Conservation (phyloP, 2,113 vertebrate genomes). For the Naja naja region DNA sequence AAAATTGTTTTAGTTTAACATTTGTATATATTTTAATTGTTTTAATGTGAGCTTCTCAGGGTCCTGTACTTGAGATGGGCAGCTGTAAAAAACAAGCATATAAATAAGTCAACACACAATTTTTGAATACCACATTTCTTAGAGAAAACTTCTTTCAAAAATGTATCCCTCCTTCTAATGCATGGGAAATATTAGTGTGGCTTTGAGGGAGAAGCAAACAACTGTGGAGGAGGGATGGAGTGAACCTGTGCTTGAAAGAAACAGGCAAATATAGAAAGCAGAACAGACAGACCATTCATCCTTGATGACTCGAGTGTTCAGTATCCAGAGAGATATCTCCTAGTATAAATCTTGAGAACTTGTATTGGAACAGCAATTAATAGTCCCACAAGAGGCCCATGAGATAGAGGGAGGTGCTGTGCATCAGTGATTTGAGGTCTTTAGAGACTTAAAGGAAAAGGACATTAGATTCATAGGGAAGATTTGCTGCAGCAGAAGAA, state of each 20-base stretch:
- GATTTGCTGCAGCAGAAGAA: background rate
- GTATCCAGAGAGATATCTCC: background rate
- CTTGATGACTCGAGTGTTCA: no score
- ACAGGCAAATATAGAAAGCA: background rate
- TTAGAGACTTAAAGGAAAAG: background rate
- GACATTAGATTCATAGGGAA: background rate
- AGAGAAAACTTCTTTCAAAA: background rate
- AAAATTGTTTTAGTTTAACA: background rate
- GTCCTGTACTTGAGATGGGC: background rate
- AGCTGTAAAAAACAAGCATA: background rate
- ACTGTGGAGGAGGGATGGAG: background rate
- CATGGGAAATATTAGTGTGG: background rate
- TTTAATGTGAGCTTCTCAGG: background rate
- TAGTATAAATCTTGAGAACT: background rate
- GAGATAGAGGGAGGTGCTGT: background rate
- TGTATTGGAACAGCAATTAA: background rate
- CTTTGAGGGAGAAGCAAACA: background rate
- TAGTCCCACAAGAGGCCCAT: background rate
- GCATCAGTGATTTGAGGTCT: background rate
- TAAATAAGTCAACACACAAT: background rate
- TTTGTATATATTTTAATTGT: background rate
- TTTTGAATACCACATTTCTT: background rate
- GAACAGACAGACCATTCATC: background rate
- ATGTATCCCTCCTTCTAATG: background rate
- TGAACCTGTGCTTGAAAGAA: background rate